Evolutionary conservation across 1,140 invertebrate species (phyloP).

Genomic region (Prorops nasuta): DNA sequence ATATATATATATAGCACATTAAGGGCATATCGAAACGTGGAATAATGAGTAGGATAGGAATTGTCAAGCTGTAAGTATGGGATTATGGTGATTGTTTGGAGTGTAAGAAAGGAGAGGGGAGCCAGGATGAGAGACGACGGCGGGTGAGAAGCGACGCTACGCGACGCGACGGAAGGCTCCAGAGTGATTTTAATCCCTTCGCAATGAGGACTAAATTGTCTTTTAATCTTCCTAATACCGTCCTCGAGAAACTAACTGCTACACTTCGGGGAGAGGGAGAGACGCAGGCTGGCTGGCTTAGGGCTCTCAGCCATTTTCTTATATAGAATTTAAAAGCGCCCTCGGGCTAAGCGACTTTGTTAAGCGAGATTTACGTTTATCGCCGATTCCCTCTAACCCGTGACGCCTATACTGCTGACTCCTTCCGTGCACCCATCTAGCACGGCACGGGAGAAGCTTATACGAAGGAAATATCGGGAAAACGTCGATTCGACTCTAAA

Average conservation of each 20-base stretch:
- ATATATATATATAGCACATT: background rate
- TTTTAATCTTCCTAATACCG: conserved; percentile 26
- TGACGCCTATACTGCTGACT: too few species aligned
- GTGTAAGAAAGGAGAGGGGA: background rate
- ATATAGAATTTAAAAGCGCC: conserved; percentile 6
- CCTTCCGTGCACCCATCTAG: too few species aligned
- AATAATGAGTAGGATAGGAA: background rate
- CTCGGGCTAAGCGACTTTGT: conserved; percentile 7
- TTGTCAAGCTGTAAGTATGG: conserved; percentile 2
- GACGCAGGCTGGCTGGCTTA: background rate
- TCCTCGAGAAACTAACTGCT: conserved; percentile 12
- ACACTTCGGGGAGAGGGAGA: background rate
- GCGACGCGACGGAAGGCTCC: background rate
- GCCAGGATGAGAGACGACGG: background rate
- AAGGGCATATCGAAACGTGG: background rate
- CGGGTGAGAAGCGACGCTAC: background rate
- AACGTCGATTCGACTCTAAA: too few species aligned
- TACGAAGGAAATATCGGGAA: too few species aligned
- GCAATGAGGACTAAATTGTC: conserved; percentile 27
- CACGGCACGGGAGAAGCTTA: too few species aligned
- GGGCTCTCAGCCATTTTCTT: conserved; percentile 8
- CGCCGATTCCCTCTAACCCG: too few species aligned
- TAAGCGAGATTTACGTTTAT: conserved; percentile 18
- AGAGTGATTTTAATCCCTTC: conserved; percentile 25
- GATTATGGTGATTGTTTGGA: conserved; percentile 26